Percentiles rank a stretch among this genome's conserved stretches.
Conservation (phyloP, 2,797 vertebrate species). For the Rhynchonycteris naso region DNA sequence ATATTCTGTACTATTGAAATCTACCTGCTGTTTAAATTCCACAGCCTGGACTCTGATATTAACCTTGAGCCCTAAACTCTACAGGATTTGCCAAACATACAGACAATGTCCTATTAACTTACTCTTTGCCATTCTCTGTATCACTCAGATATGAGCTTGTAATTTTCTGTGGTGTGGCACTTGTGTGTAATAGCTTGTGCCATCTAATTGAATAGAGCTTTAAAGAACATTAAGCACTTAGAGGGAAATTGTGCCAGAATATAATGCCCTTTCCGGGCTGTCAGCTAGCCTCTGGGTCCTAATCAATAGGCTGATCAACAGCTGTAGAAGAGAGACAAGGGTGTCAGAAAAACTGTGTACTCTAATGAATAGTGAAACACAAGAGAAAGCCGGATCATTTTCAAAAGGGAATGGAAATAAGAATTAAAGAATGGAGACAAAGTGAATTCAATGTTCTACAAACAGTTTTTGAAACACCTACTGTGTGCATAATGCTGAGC, state of each 20-base stretch:
- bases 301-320: constrained; percentile 76
- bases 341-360: constrained; percentile 4
- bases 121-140: constrained; percentile 61
- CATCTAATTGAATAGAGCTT: constrained; percentile 70
- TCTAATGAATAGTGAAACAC: constrained; percentile 41
- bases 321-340: constrained; percentile 17
- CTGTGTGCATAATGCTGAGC: neutral
- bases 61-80: constrained; percentile 75
- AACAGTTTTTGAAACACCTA: constrained; percentile 30
- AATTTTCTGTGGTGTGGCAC: constrained; percentile 65
- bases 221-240: constrained; percentile 71
- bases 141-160: constrained; percentile 72
- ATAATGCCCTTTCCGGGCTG: constrained; percentile 64
- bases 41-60: constrained; percentile 76
- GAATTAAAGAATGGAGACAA: constrained; percentile 36
- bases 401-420: neutral
- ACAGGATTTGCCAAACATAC: constrained; percentile 77
- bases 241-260: constrained; percentile 64
- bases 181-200: constrained; percentile 67
- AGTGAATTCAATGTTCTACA: neutral
- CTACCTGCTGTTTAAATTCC: constrained; percentile 80
- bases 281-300: constrained; percentile 43
- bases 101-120: constrained; percentile 74
- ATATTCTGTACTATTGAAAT: constrained; percentile 52
- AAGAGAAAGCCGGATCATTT: constrained; percentile 8